A percentile compares a stretch with the other conserved stretches of the same genome.
These are phyloP conservation scores for Sitta carolinensis DNA, from an alignment of 2,797 vertebrate species.

Conservation along the genomic window DNA sequence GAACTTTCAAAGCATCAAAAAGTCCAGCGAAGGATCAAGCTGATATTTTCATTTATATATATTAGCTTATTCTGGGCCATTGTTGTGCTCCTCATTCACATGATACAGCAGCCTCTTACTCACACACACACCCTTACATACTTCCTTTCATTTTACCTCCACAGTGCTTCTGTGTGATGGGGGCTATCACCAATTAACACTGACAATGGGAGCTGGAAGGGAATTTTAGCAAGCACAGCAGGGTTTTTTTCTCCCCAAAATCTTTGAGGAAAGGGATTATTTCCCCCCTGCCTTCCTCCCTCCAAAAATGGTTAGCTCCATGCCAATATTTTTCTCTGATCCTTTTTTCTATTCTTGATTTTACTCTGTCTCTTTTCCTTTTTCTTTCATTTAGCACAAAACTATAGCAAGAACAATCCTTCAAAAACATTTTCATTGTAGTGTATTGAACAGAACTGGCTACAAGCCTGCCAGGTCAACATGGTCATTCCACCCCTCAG, in stretches of 20 bases:
- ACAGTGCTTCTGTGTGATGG: conserved; percentile 22
- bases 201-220: conserved; percentile 57
- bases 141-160: conserved; percentile 60
- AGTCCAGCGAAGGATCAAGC: conserved; percentile 55
- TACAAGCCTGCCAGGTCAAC: conserved; percentile 24
- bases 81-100: conserved; percentile 47
- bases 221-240: conserved; percentile 57
- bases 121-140: conserved; percentile 12
- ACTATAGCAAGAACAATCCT: conserved; percentile 20
- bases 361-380: conserved; percentile 12
- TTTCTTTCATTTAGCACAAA: conserved; percentile 35
- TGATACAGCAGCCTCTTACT: conserved; percentile 39
- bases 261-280: conserved; percentile 52
- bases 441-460: not conserved
- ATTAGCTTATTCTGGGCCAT: conserved; percentile 57
- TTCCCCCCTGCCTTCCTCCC: not conserved
- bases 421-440: conserved; percentile 49
- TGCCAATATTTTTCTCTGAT: conserved; percentile 19
- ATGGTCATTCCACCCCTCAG: not conserved
- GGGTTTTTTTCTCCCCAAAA: conserved; percentile 18
- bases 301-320: not conserved
- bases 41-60: conserved; percentile 73
- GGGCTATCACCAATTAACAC: conserved; percentile 67
- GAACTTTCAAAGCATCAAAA: conserved; percentile 71
- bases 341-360: not conserved